phyloP scores from a whole-genome alignment of 2,797 vertebrate species.

The Pygocentrus nattereri region DNA sequence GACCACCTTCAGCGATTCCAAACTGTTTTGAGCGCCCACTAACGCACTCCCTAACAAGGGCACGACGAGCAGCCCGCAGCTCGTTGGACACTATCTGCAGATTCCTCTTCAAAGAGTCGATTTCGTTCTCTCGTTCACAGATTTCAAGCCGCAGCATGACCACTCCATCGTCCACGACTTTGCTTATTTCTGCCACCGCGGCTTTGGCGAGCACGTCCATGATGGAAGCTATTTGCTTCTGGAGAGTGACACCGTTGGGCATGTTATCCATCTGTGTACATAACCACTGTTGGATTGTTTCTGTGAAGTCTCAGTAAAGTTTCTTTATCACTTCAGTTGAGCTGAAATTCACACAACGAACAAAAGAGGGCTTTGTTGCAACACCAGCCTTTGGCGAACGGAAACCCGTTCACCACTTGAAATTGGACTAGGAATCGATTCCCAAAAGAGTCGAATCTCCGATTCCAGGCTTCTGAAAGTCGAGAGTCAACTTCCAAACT shows the following conservation, averaged over 20 bases:
- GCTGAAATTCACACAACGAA: not conserved
- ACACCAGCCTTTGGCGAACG: not conserved
- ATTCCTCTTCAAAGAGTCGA: conserved; percentile 40
- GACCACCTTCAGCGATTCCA: conserved; percentile 1
- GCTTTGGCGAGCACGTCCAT: conserved; percentile 77
- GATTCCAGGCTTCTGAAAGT: not conserved
- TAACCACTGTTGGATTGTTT: not conserved
- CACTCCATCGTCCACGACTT: conserved; percentile 78
- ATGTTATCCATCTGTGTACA: conserved; percentile 61
- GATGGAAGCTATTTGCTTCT: conserved; percentile 76
- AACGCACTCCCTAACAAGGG: conserved; percentile 44
- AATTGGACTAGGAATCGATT: not conserved
- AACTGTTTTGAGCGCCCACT: conserved; percentile 8
- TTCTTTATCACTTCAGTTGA: not conserved
- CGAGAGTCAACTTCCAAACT: not conserved
- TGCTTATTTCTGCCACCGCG: conserved; percentile 77
- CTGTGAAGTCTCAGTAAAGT: conserved; percentile 6
- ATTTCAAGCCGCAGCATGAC: conserved; percentile 74
- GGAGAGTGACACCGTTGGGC: conserved; percentile 72
- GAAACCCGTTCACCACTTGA: not conserved
- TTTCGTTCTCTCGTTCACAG: conserved; percentile 57
- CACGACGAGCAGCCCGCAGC: conserved; percentile 42
- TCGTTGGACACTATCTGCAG: conserved; percentile 47
- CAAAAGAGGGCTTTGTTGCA: too few relatives aligned
- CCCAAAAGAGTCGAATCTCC: too few relatives aligned